phyloP scores from a whole-genome alignment of 2,888 invertebrate genomes.

The Yponomeuta malinellus region DNA sequence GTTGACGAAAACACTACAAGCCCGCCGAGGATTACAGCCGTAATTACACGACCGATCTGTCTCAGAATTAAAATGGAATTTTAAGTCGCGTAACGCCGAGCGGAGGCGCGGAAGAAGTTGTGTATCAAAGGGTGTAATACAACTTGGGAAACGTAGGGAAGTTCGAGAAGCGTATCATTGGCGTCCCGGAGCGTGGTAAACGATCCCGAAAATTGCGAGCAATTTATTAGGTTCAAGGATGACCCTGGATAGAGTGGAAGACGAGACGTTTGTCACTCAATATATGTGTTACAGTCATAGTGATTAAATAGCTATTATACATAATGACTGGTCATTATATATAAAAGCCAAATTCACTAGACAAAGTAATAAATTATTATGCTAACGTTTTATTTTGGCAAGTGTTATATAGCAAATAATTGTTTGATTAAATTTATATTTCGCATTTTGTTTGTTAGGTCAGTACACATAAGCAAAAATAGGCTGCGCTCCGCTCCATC shows the following conservation, averaged over 20 bases:
- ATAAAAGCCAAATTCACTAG: too few species aligned
- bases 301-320: too few species aligned
- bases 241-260: conserved; percentile 59
- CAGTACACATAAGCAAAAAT: too few species aligned
- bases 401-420: too few species aligned
- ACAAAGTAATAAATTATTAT: too few species aligned
- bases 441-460: too few species aligned
- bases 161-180: conserved; percentile 56
- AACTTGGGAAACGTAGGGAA: conserved; percentile 28
- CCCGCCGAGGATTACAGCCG: background rate
- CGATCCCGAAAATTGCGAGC: conserved; percentile 65
- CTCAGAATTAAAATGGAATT: background rate
- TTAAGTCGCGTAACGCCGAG: background rate
- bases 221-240: conserved; percentile 69
- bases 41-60: background rate
- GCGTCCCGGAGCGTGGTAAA: conserved; percentile 61
- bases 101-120: background rate
- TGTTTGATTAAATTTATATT: too few species aligned
- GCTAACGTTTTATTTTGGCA: too few species aligned
- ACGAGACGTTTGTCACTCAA: conserved; percentile 62
- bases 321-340: too few species aligned
- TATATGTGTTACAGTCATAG: too few species aligned
- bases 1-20: conserved; percentile 41
- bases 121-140: conserved; percentile 8
- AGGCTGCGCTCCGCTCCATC: too few species aligned